phyloP scores from a whole-genome alignment of 1,140 invertebrate species.

The Potamilus streckersoni region DNA sequence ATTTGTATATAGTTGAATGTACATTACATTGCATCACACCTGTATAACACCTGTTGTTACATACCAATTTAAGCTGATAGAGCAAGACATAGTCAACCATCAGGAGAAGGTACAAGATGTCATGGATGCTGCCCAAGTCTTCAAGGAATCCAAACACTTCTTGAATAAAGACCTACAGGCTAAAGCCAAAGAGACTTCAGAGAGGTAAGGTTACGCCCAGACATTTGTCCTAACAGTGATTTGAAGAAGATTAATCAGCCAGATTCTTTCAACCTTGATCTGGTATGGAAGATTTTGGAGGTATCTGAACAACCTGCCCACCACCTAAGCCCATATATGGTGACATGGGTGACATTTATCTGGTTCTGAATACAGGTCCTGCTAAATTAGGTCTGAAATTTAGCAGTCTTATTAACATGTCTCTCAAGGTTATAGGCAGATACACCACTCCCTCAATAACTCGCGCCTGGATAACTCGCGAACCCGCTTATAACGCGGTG shows the following conservation, averaged over 20 bases:
- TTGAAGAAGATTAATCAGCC: background rate
- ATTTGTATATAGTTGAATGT: no score
- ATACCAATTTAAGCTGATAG: constrained; percentile 75
- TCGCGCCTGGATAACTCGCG: no score
- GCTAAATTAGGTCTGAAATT: no score
- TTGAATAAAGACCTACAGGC: constrained; percentile 93
- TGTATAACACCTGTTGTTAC: background rate
- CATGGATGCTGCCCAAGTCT: constrained; percentile 86
- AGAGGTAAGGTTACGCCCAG: constrained; percentile 69
- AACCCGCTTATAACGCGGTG: no score
- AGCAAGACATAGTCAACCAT: constrained; percentile 93
- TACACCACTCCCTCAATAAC: no score
- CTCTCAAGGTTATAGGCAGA: no score
- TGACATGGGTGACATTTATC: no score
- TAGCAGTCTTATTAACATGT: no score
- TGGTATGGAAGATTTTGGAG: background rate
- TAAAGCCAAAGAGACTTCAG: constrained; percentile 75
- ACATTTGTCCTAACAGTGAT: no score
- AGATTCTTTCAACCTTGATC: background rate
- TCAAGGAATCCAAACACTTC: constrained; percentile 93
- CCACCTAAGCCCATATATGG: background rate
- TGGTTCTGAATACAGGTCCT: no score
- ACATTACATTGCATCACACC: background rate
- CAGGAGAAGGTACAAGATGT: constrained; percentile 92
- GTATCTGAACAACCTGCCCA: background rate